Conservation (phyloP, 2,113 vertebrate genomes). For the Danio rerio region DNA sequence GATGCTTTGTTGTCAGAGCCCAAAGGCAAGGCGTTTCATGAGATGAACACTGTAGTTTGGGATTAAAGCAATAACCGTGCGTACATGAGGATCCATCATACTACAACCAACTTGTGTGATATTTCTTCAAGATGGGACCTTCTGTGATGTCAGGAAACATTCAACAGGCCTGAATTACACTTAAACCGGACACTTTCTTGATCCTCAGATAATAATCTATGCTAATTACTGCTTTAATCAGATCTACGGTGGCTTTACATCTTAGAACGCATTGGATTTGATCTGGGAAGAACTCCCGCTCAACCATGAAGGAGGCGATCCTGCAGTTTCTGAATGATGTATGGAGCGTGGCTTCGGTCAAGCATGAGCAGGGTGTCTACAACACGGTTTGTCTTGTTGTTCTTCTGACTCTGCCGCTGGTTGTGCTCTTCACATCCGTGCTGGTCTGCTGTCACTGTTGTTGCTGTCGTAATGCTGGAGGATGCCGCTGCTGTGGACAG, state of each 20-base stretch:
- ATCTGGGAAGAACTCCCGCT: slow-evolving; percentile 30
- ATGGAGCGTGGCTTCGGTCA: slow-evolving; percentile 79
- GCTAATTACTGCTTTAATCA: slow-evolving; percentile 1
- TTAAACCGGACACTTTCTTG: neutral
- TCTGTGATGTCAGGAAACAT: slow-evolving; percentile 18
- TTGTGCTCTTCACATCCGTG: slow-evolving; percentile 78
- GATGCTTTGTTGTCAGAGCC: slow-evolving; percentile 33
- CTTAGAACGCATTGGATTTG: slow-evolving; percentile 12
- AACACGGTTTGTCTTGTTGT: slow-evolving; percentile 89
- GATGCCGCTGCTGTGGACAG: slow-evolving; percentile 63
- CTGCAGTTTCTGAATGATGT: slow-evolving; percentile 81
- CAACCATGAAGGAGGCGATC: slow-evolving; percentile 76
- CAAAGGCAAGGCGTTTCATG: slow-evolving; percentile 25
- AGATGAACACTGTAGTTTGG: slow-evolving; percentile 20
- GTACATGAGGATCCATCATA: slow-evolving; percentile 20
- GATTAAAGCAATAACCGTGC: neutral
- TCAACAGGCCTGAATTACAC: neutral
- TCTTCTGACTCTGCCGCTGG: slow-evolving; percentile 82
- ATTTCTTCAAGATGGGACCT: slow-evolving; percentile 20
- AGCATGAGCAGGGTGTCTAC: slow-evolving; percentile 87
- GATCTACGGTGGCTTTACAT: neutral
- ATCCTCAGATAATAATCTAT: no score
- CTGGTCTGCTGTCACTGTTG: slow-evolving; percentile 93
- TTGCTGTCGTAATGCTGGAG: slow-evolving; percentile 75
- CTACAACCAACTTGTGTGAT: neutral